Base-by-base conservation (phyloP, 2,888 invertebrate species). In the Teleiodes luculella region DNA sequence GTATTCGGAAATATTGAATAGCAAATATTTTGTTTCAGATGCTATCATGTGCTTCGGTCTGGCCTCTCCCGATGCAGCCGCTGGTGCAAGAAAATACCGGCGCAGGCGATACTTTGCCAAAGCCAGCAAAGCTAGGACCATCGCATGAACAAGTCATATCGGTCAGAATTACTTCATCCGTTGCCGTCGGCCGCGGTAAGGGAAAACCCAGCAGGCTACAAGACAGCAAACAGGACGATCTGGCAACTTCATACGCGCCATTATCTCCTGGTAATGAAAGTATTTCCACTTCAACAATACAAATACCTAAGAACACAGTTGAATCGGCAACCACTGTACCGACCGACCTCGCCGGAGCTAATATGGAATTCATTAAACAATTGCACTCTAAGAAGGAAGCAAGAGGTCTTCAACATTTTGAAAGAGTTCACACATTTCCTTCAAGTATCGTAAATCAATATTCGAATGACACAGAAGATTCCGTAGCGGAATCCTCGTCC, bases 91-190 rank as follows among this genome's bases (percentile, higher is more conserved):
- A 6, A 3, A 24, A 6, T 24, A 24, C 24, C 24, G 67, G 57
- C 58, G 58, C 63, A 43, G 62, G 62, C 57, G 64, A 67, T 57
- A 61, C 72, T 61, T 71, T 71, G 70, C 67, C 74, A 68, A 76
- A 72, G 58, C 67, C 68, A 53, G 70, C 66, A 54, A 68, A 69
- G 54, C 53, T 67, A 14, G 65, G 66, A 24, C 53, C 66, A 46
- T 57, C 81, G 68, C 62, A 90, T 69, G 78, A 91, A 78, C 76
- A 85, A 75, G 83, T 89, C 24, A 89, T 89, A 70, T 87, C 88
- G 35, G 91, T 92, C 41, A 87, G 92, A 67, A 91, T 92, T 54
- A 92, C 92, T 5, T 92, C 92, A 7, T 91, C 92, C 6, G 91
- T 92, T 13, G 92, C 91, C 52, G 86, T 92, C 4, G 91, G 90